phyloP scores from a whole-genome alignment of 2,113 vertebrate species.

The Lates calcarifer region DNA sequence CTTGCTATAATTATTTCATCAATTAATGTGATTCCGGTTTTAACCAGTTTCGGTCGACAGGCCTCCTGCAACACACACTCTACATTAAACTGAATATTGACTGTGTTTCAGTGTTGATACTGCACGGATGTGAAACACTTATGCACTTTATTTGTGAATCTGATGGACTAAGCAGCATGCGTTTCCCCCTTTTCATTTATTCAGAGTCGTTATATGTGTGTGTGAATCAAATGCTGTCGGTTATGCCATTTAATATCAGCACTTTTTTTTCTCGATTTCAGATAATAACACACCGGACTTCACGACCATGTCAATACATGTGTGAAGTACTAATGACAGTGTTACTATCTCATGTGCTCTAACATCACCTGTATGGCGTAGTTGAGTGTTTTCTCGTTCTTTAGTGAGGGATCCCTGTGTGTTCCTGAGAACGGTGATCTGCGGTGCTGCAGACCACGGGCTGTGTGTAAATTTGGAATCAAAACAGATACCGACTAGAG shows the following conservation, averaged over 20 bases:
- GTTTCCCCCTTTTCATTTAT: background rate
- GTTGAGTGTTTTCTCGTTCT: slow-evolving; percentile 4
- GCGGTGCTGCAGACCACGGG: slow-evolving; percentile 21
- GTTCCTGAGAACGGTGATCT: background rate
- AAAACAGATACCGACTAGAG: slow-evolving; percentile 43
- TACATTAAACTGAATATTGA: slow-evolving; percentile 14
- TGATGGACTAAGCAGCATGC: background rate
- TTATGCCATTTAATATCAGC: background rate
- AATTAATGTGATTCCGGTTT: slow-evolving; percentile 78
- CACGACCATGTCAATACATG: too few species aligned
- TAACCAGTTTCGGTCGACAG: slow-evolving; percentile 68
- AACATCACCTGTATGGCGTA: background rate
- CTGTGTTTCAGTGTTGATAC: slow-evolving; percentile 14
- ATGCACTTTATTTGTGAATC: slow-evolving; percentile 17
- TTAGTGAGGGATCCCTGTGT: slow-evolving; percentile 1
- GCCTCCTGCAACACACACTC: slow-evolving; percentile 35
- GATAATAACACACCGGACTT: background rate
- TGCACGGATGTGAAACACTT: slow-evolving; percentile 1
- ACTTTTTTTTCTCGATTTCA: background rate
- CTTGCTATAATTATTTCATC: slow-evolving; percentile 74
- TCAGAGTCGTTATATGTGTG: background rate
- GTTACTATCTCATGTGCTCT: too few species aligned
- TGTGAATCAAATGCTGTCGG: background rate
- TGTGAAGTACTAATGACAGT: too few species aligned
- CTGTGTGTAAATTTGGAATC: slow-evolving; percentile 58